Evolutionary conservation across 2,113 vertebrate genomes (phyloP).

Genomic region (Grallaria varia): DNA sequence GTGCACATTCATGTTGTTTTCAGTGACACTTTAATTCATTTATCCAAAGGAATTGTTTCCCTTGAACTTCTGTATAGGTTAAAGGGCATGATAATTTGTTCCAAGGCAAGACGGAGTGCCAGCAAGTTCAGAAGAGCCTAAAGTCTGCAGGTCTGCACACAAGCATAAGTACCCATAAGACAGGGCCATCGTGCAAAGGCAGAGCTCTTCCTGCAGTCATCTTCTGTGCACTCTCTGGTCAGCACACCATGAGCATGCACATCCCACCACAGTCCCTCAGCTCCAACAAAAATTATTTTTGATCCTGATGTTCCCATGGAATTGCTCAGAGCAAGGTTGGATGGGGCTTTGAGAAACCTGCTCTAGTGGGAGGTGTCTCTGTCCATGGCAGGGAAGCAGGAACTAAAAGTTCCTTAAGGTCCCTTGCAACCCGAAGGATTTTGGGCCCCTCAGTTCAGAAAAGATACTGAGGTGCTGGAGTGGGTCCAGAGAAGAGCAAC

Average conservation of each 20-base stretch:
- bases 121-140: not conserved
- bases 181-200: rapidly evolving
- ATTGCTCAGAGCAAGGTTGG: not conserved
- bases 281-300: not conserved
- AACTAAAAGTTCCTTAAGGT: too few relatives aligned
- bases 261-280: not conserved
- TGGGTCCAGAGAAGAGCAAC: too few relatives aligned
- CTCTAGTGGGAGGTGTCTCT: not conserved
- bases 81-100: not conserved
- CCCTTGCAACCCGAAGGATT: too few relatives aligned
- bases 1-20: not conserved
- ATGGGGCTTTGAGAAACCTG: not conserved
- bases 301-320: not conserved
- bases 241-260: rapidly evolving
- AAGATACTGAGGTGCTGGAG: too few relatives aligned
- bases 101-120: not conserved
- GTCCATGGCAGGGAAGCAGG: rapidly evolving
- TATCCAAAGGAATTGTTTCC: not conserved
- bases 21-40: not conserved
- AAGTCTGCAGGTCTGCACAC: not conserved
- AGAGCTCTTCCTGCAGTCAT: not conserved
- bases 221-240: not conserved
- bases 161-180: not conserved
- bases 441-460: too few relatives aligned
- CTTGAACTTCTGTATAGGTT: not conserved